A percentile compares a stretch with the other conserved stretches of the same genome.
phyloP scores from a whole-genome alignment of 2,888 invertebrate species.

The Platynereis dumerilii region DNA sequence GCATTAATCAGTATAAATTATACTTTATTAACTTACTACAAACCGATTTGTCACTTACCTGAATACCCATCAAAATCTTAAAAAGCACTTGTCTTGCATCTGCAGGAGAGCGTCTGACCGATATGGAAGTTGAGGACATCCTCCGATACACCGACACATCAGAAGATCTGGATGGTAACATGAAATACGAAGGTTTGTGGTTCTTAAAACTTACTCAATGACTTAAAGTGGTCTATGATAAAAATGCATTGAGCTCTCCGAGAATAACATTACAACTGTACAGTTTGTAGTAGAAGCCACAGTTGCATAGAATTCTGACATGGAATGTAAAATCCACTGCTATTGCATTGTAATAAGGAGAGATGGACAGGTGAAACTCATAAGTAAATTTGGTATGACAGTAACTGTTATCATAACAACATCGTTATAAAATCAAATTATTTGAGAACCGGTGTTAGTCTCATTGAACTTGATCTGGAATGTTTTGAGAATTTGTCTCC shows the following conservation, averaged over 20 bases:
- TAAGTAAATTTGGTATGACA: too few relatives aligned
- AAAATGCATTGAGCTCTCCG: neutral
- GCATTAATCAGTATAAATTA: too few relatives aligned
- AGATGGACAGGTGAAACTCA: too few relatives aligned
- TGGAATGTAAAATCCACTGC: too few relatives aligned
- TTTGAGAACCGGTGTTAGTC: too few relatives aligned
- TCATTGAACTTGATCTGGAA: too few relatives aligned
- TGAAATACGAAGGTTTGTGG: constrained; percentile 66
- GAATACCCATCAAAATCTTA: neutral
- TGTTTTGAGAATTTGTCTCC: too few relatives aligned
- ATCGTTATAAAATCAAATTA: too few relatives aligned
- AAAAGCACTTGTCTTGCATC: neutral
- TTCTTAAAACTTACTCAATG: neutral
- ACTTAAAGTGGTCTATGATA: neutral
- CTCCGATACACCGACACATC: constrained; percentile 64
- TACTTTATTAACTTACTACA: neutral
- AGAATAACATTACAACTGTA: neutral
- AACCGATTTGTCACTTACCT: neutral
- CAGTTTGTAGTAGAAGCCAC: too few relatives aligned
- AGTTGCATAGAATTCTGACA: too few relatives aligned
- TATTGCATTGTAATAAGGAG: too few relatives aligned
- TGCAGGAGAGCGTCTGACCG: constrained; percentile 64
- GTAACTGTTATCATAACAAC: too few relatives aligned
- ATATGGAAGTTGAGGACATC: constrained; percentile 65
- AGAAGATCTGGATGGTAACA: constrained; percentile 67